Conservation (phyloP, 2,797 vertebrate species). For the Chlorospingus semifuscus region DNA sequence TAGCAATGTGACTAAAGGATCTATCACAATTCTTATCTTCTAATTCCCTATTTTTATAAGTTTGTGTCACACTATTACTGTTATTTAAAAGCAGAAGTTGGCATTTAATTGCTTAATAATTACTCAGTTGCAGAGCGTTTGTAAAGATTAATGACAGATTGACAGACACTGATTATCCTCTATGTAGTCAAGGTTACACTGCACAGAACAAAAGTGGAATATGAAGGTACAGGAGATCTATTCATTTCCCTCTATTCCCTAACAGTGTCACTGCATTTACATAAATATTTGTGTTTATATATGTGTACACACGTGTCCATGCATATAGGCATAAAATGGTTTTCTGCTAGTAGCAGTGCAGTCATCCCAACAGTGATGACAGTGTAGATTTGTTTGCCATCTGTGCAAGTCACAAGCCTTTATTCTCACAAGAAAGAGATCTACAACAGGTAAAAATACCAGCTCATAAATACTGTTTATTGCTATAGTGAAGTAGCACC, state of each 20-base stretch:
- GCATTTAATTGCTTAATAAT: background rate
- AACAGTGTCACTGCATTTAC: background rate
- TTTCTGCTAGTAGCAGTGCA: background rate
- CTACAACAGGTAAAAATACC: background rate
- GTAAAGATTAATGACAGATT: background rate
- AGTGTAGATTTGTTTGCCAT: background rate
- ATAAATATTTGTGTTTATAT: background rate
- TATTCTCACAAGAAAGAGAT: background rate
- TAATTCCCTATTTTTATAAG: background rate
- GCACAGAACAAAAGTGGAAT: background rate
- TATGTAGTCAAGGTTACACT: background rate
- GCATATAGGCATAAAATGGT: background rate
- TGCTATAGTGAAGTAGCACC: background rate
- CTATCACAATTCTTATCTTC: background rate
- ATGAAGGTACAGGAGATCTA: background rate
- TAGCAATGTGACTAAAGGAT: background rate
- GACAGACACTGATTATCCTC: background rate
- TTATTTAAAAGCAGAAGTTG: constrained; percentile 10
- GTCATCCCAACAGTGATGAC: background rate
- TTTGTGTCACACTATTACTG: background rate
- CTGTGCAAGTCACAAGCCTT: background rate
- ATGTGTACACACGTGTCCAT: rapidly evolving
- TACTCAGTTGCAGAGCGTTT: background rate
- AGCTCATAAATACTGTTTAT: background rate
- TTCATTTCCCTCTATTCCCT: background rate